Conservation (phyloP, 23 tunicate species). For the Phallusia fumigata region DNA sequence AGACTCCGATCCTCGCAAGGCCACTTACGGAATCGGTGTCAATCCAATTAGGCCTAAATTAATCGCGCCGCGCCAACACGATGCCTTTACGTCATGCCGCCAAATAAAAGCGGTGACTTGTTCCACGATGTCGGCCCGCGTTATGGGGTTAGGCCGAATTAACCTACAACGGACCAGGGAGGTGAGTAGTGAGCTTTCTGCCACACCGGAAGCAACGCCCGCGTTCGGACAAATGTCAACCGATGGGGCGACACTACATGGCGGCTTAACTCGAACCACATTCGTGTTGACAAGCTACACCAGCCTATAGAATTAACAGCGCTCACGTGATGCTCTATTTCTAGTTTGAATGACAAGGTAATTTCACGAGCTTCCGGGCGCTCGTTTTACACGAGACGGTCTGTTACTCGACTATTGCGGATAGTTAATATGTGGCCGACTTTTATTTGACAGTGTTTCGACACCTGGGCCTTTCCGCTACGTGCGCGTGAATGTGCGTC, state of each 20-base stretch:
- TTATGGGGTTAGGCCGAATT: constrained; percentile 9
- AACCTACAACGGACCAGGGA: neutral
- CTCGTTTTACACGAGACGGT: neutral
- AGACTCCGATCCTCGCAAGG: neutral
- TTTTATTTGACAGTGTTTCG: neutral
- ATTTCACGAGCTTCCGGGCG: neutral
- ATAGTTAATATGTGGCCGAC: neutral
- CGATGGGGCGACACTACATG: neutral
- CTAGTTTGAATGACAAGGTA: neutral
- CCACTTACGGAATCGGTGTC: constrained; percentile 14
- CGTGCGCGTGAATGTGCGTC: neutral
- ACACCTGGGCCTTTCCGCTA: constrained; percentile 9
- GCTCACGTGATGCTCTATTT: neutral
- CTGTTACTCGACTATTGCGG: neutral
- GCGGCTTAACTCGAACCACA: neutral
- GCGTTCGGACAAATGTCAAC: constrained; percentile 1
- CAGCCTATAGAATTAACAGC: neutral
- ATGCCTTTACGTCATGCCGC: constrained; percentile 4
- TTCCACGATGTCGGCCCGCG: neutral
- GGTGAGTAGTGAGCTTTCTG: too few species aligned
- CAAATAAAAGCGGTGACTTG: constrained; percentile 1
- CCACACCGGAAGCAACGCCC: constrained; percentile 12
- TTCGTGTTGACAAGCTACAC: too few species aligned
- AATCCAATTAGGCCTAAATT: constrained; percentile 14
- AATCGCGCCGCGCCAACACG: constrained; percentile 6